Conservation (phyloP, 2,888 invertebrate species). For the Melanotus villosus region DNA sequence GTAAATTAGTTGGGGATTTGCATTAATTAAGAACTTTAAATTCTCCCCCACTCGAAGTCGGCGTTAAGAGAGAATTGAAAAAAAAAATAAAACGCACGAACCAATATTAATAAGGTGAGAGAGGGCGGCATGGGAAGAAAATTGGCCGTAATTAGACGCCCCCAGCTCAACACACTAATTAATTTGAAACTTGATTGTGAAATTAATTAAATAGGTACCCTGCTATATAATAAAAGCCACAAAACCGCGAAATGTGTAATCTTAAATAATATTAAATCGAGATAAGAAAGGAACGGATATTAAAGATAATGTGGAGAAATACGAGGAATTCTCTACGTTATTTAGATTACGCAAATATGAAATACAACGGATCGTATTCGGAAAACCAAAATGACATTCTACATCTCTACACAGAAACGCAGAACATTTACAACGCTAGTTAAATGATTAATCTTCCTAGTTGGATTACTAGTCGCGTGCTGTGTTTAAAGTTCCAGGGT, state of each 20-base stretch:
- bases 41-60: not conserved
- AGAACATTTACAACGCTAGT: too few species aligned
- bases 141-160: slow-evolving; percentile 28
- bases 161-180: slow-evolving; percentile 29
- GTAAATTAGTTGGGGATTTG: slow-evolving; percentile 10
- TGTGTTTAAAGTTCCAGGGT: too few species aligned
- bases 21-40: slow-evolving; percentile 2
- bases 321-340: not conserved
- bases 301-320: slow-evolving; percentile 15
- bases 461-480: too few species aligned
- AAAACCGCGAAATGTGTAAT: slow-evolving; percentile 27
- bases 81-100: slow-evolving; percentile 8
- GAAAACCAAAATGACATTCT: too few species aligned
- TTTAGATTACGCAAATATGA: too few species aligned
- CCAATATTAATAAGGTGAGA: slow-evolving; percentile 27
- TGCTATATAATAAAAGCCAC: slow-evolving; percentile 24
- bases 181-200: slow-evolving; percentile 36
- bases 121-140: slow-evolving; percentile 11
- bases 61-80: not conserved
- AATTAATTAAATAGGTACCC: slow-evolving; percentile 33
- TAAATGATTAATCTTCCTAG: too few species aligned
- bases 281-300: slow-evolving; percentile 12
- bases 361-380: too few species aligned
- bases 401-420: too few species aligned
- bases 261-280: slow-evolving; percentile 25